These are phyloP conservation scores for Brachyistius frenatus DNA, from an alignment of 2,113 vertebrate genomes.

Conservation along the genomic window DNA sequence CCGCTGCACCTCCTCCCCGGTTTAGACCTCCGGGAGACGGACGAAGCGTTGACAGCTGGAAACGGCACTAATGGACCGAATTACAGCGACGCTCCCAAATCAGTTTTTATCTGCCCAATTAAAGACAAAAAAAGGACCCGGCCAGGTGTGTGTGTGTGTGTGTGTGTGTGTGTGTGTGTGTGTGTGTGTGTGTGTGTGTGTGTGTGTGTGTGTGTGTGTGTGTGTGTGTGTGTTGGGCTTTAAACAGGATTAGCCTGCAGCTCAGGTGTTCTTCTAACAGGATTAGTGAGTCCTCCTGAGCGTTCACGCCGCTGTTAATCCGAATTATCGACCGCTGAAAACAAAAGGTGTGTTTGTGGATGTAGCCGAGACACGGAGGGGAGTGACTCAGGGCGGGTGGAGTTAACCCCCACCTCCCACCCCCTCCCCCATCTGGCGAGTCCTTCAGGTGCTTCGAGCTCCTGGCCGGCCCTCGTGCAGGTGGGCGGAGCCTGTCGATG, in stretches of 20 bases:
- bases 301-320: constrained; percentile 63
- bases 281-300: constrained; percentile 77
- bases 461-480: background rate
- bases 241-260: constrained; percentile 78
- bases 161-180: constrained; percentile 18
- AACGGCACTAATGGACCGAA: constrained; percentile 5
- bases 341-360: constrained; percentile 69
- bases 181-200: constrained; percentile 23
- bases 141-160: constrained; percentile 8
- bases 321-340: constrained; percentile 63
- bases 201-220: constrained; percentile 8
- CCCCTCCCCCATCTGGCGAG: too few relatives aligned
- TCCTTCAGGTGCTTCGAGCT: constrained; percentile 19
- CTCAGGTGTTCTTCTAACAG: constrained; percentile 83
- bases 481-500: background rate
- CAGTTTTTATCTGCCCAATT: constrained; percentile 20
- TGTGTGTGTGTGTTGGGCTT: constrained; percentile 5
- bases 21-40: background rate
- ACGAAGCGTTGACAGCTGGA: too few relatives aligned
- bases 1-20: background rate
- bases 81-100: constrained; percentile 1
- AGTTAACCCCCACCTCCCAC: background rate
- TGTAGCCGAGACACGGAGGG: constrained; percentile 8
- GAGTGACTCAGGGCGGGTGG: constrained; percentile 2
- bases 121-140: background rate